Evolutionary conservation across 2,797 vertebrate species (phyloP).

Genomic region (Potorous gilbertii): DNA sequence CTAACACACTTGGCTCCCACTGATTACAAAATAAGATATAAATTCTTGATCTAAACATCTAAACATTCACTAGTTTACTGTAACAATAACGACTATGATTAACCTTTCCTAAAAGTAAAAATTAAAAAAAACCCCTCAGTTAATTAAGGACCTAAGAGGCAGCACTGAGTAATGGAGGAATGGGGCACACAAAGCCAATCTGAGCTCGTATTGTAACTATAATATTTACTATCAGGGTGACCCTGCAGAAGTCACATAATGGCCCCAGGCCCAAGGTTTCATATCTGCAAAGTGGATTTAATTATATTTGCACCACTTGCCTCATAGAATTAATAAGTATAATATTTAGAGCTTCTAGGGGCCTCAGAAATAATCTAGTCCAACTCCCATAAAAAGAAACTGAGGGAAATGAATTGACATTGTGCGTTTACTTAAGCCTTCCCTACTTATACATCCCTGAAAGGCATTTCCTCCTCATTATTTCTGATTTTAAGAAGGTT

Average conservation of each 20-base stretch:
- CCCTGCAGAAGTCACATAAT: neutral
- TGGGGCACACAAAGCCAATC: neutral
- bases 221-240: neutral
- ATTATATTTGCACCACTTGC: neutral
- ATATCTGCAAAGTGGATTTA: neutral
- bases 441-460: neutral
- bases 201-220: neutral
- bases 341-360: neutral
- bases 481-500: neutral
- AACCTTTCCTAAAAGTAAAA: neutral
- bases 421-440: neutral
- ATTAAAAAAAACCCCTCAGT: neutral
- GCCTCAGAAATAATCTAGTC: neutral
- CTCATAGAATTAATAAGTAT: neutral
- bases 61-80: neutral
- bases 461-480: neutral
- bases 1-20: neutral
- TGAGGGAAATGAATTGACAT: neutral
- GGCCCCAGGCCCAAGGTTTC: neutral
- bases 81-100: neutral
- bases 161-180: neutral
- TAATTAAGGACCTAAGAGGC: neutral
- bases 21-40: neutral
- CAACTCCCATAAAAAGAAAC: neutral
- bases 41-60: neutral